Base-by-base conservation (phyloP, 2,797 vertebrate species). In the Limnodromus scolopaceus region DNA sequence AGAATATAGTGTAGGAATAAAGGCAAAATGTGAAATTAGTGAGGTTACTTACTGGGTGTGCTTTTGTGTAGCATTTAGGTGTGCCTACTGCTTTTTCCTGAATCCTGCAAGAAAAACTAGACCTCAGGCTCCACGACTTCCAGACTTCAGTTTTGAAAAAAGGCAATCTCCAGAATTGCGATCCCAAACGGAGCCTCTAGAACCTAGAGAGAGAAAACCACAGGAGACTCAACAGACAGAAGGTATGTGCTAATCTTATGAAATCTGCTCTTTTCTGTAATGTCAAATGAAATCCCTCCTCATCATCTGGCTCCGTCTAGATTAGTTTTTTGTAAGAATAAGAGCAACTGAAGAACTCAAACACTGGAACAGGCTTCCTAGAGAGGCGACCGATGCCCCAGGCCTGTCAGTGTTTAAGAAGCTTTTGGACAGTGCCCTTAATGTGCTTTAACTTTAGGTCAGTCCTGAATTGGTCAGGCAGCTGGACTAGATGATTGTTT, bases 81-180 rank as follows among this genome's bases (percentile, higher is more conserved):
- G 99, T 97, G 99, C 99, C 41, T 99, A 99, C 98, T 99, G 99
- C 98, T 99, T 98, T 98, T 99, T 99, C 97, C 97, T 99, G 97
- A 99, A 99, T 98, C 99, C 99, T 93, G 99, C 99, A 69, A 99
- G 99, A 96, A 99, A 99, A 98, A 99, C 98, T n/a, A 98, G 99
- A 95, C 99, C 99, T 53, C 99, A 99, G 95, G 99, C 99, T 69
- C 99, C 99, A 72, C 98, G 98, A 83, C 98, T 99, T 89, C 98
- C 98, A 16, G 99, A 99, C 79, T 98, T 98, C 93, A 97, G 95
- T 17, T 98, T 98, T 83, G 99, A 99, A 92, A 97, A 92, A 91
- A 99, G 96, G 75, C 96, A 69, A 48, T 64, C 95, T 57, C 27
- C 97, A 16, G 98, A 98, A 58, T 28, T 77, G 10, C 83, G 30